phyloP scores from a whole-genome alignment of 2,797 vertebrate genomes.

The Argentina silus region DNA sequence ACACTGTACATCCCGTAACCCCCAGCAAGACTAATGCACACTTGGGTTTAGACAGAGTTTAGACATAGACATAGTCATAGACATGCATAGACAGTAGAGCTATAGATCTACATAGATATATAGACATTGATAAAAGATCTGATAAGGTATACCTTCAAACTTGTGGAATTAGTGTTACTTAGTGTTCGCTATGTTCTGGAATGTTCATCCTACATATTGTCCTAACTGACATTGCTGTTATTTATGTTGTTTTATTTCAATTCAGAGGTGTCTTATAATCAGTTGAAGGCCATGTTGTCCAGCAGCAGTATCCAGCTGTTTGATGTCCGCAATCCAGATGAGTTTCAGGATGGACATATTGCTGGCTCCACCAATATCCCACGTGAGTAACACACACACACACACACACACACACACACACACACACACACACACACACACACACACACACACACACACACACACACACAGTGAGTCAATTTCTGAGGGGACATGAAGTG shows the following conservation, averaged over 20 bases:
- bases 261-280: slow-evolving; percentile 25
- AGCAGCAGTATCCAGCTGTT: slow-evolving; percentile 35
- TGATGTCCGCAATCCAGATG: slow-evolving; percentile 46
- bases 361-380: slow-evolving; percentile 34
- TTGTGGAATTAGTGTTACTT: no score
- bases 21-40: no score
- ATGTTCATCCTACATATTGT: not conserved
- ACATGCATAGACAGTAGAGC: no score
- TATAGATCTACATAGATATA: no score
- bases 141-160: no score
- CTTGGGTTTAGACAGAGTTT: no score
- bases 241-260: slow-evolving; percentile 11
- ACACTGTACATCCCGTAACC: no score
- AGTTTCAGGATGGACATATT: slow-evolving; percentile 41
- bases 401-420: not conserved
- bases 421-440: not conserved
- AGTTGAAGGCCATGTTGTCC: slow-evolving; percentile 42
- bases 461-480: no score
- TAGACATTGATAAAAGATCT: no score
- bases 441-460: slow-evolving; percentile 4
- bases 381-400: slow-evolving; percentile 18
- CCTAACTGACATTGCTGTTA: not conserved
- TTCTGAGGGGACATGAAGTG: no score
- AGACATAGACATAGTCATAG: no score
- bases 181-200: no score